Evolutionary conservation across 1,140 invertebrate genomes (phyloP).

Genomic region (Drepana arcuata): DNA sequence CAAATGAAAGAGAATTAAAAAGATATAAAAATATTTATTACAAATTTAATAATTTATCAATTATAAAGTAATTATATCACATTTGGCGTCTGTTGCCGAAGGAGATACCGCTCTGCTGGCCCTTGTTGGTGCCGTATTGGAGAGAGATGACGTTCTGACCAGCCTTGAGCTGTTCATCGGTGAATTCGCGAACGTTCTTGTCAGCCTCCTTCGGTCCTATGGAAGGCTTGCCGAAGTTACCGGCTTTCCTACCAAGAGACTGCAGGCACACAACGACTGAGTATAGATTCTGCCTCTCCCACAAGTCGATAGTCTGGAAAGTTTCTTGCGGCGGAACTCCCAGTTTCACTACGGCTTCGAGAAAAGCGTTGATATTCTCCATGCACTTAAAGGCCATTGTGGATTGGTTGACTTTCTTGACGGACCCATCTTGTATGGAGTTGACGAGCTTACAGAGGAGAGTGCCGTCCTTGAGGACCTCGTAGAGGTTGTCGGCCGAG

Average conservation of each 20-base stretch:
- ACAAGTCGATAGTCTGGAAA: constrained; percentile 97
- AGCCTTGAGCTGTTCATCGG: constrained; percentile 91
- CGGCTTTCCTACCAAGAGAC: constrained; percentile 94
- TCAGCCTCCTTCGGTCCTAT: constrained; percentile 95
- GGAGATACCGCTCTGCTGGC: constrained; percentile 92
- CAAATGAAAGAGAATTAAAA: constrained; percentile 25
- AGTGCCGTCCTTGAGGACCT: constrained; percentile 87
- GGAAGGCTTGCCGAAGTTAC: constrained; percentile 87
- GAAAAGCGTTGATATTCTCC: constrained; percentile 98
- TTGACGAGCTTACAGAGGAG: constrained; percentile 91
- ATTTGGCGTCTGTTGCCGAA: constrained; percentile 96
- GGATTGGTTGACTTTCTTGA: constrained; percentile 91
- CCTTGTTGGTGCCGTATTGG: constrained; percentile 96
- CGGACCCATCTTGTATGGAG: constrained; percentile 81
- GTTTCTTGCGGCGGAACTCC: constrained; percentile 96
- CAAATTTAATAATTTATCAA: constrained; percentile 19
- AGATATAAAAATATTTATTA: constrained; percentile 46
- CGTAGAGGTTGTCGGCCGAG: constrained; percentile 91
- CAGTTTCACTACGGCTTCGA: constrained; percentile 86
- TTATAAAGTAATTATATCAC: constrained; percentile 72
- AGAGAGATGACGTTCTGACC: constrained; percentile 93
- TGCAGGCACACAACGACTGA: constrained; percentile 96
- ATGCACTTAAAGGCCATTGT: constrained; percentile 97
- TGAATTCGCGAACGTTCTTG: constrained; percentile 90
- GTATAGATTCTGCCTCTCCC: constrained; percentile 96